Evolutionary conservation across 2,797 vertebrate species (phyloP).

Genomic region (Helostoma temminkii): DNA sequence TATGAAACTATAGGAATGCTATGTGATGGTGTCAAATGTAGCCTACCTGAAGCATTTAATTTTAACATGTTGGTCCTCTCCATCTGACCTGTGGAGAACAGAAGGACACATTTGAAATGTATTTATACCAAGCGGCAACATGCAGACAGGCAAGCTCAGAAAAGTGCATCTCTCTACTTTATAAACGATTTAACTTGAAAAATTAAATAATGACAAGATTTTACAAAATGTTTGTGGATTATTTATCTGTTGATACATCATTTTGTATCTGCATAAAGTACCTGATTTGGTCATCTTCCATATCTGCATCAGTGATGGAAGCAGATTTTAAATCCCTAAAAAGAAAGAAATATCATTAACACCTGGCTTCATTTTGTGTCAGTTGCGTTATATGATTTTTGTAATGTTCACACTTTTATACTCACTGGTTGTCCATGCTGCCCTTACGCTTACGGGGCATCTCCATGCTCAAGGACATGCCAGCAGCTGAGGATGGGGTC

Average conservation of each 20-base stretch:
- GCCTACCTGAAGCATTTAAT: slow-evolving; percentile 91
- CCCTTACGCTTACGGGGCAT: slow-evolving; percentile 91
- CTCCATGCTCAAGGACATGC: slow-evolving; percentile 81
- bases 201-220: too few species aligned
- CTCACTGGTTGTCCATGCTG: slow-evolving; percentile 90
- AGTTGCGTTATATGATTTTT: too few species aligned
- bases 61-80: slow-evolving; percentile 89
- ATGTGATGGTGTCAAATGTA: background rate
- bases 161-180: too few species aligned
- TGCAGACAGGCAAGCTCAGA: background rate
- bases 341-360: slow-evolving; percentile 47
- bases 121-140: background rate
- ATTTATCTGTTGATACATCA: background rate
- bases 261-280: slow-evolving; percentile 42
- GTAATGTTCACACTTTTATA: too few species aligned
- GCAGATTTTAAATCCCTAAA: slow-evolving; percentile 80
- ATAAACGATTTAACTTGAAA: too few species aligned
- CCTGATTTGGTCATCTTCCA: slow-evolving; percentile 84
- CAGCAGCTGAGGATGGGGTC: slow-evolving; percentile 69
- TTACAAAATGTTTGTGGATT: too few species aligned
- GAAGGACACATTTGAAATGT: slow-evolving; percentile 19
- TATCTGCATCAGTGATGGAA: slow-evolving; percentile 78
- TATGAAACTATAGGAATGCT: background rate
- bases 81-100: slow-evolving; percentile 85
- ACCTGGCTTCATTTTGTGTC: too few species aligned